Percentiles rank a stretch among this genome's conserved stretches.
phyloP scores from a whole-genome alignment of 2,113 vertebrate genomes.

The Ovibos moschatus region DNA sequence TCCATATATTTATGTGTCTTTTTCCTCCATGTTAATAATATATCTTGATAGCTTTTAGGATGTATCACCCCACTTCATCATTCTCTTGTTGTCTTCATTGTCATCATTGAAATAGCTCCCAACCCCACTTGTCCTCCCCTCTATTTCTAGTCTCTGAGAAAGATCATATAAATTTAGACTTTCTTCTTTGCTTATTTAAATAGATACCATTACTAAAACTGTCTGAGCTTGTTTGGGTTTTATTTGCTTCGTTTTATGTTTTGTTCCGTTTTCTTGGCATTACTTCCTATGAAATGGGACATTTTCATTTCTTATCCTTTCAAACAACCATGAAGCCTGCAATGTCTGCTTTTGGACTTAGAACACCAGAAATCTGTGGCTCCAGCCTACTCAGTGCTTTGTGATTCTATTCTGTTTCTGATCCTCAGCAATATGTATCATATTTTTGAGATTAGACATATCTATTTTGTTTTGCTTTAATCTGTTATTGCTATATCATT shows the following conservation, averaged over 20 bases:
- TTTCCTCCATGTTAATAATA: background rate
- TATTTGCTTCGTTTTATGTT: background rate
- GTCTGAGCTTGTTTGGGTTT: background rate
- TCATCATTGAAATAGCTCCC: background rate
- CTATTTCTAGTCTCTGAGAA: background rate
- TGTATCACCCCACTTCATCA: background rate
- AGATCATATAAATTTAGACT: background rate
- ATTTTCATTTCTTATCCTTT: background rate
- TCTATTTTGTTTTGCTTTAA: background rate
- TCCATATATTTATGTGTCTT: background rate
- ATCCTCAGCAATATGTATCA: background rate
- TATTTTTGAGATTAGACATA: background rate
- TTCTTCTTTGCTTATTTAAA: background rate
- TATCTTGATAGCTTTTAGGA: background rate
- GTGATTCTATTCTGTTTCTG: background rate
- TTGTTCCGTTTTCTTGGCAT: background rate
- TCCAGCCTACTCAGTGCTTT: background rate
- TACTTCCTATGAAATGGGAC: background rate
- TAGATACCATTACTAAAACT: background rate
- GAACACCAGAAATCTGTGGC: background rate
- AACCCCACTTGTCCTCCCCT: background rate
- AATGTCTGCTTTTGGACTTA: background rate
- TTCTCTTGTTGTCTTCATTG: background rate
- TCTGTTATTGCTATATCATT: background rate
- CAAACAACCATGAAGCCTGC: background rate